phyloP scores from a whole-genome alignment of 1,140 invertebrate genomes.

The Pygmarrhopalites habei region DNA sequence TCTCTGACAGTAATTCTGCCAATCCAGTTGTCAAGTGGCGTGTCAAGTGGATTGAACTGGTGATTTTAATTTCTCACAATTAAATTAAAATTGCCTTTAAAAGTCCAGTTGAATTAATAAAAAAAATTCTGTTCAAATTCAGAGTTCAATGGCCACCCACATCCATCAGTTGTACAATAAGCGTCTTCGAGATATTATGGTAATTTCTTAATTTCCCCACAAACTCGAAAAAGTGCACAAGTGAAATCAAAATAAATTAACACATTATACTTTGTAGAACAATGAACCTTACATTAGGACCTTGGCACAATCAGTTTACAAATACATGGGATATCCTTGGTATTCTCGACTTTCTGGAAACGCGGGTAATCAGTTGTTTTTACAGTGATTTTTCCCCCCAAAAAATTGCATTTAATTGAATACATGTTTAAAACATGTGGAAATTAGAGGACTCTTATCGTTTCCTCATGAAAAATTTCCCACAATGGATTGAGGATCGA shows the following conservation, averaged over 20 bases:
- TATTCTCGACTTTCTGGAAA: conserved; percentile 16
- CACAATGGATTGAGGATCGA: not conserved
- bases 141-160: conserved; percentile 1
- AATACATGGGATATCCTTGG: conserved; percentile 25
- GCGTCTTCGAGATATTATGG: conserved; percentile 21
- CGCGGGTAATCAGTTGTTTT: conserved; percentile 3
- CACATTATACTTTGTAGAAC: conserved; percentile 11
- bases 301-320: conserved; percentile 16
- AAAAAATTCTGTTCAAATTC: too few species aligned
- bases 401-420: too few species aligned
- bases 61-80: conserved; percentile 3
- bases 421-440: too few species aligned
- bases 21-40: conserved; percentile 11
- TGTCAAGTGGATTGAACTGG: conserved; percentile 21
- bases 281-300: conserved; percentile 22
- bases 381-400: not conserved
- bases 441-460: conserved; percentile 12
- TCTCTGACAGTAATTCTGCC: not conserved
- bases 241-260: too few species aligned
- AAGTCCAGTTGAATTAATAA: too few species aligned
- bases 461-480: conserved; percentile 14
- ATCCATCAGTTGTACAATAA: conserved; percentile 25
- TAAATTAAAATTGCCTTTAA: too few species aligned
- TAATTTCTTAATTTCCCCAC: too few species aligned
- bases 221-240: too few species aligned